phyloP scores from a whole-genome alignment of 2,113 vertebrate genomes.

The Corydoras sp. region DNA sequence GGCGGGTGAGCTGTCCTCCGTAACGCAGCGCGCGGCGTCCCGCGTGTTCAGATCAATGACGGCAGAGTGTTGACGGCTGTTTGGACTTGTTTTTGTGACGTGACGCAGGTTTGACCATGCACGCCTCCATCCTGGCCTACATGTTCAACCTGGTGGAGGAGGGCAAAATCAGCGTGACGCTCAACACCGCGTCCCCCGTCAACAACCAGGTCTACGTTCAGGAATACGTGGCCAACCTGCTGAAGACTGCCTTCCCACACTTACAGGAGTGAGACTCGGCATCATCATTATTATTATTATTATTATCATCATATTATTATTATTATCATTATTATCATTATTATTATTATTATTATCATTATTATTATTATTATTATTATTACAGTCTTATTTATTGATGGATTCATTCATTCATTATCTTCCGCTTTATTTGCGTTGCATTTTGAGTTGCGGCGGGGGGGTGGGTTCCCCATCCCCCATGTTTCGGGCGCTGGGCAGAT shows the following conservation, averaged over 20 bases:
- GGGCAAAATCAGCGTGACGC: constrained; percentile 84
- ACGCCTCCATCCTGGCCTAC: constrained; percentile 96
- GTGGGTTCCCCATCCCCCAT: too few species aligned
- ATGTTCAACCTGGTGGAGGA: constrained; percentile 99
- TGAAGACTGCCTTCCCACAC: constrained; percentile 97
- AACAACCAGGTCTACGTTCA: constrained; percentile 96
- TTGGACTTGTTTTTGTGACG: background rate
- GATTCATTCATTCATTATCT: too few species aligned
- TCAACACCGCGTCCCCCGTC: constrained; percentile 81
- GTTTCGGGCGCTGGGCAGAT: too few species aligned
- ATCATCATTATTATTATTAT: too few species aligned
- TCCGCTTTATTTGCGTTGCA: too few species aligned
- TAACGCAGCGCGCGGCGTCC: background rate
- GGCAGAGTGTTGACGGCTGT: background rate
- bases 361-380: too few species aligned
- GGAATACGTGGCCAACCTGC: constrained; percentile 96
- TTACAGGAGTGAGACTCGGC: constrained; percentile 85
- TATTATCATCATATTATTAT: too few species aligned
- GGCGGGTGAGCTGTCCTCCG: constrained; percentile 70
- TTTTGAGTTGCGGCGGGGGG: too few species aligned
- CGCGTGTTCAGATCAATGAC: background rate
- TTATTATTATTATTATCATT: too few species aligned
- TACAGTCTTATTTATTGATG: too few species aligned
- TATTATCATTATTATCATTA: too few species aligned
- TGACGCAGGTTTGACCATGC: constrained; percentile 91